Evolutionary conservation across 1,140 invertebrate genomes (phyloP).

Genomic region (Aphis gossypii): DNA sequence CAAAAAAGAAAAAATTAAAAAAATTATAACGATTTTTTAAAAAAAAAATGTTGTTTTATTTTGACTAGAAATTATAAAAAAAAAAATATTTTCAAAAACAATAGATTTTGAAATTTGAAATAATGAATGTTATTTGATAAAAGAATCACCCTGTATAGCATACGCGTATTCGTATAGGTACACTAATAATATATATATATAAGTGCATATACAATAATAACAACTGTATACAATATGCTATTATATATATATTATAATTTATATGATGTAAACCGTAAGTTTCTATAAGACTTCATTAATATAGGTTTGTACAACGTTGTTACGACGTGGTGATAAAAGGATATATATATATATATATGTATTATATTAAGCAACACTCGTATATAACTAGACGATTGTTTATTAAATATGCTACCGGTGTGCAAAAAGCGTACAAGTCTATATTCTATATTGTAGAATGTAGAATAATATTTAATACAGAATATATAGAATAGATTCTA

Average conservation of each 20-base stretch:
- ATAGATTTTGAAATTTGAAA: too few species aligned
- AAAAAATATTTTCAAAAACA: too few species aligned
- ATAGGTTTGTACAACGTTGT: neutral
- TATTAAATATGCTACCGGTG: neutral
- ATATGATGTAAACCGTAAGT: constrained; percentile 1
- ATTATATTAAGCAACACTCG: neutral
- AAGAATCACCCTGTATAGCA: too few species aligned
- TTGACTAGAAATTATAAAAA: too few species aligned
- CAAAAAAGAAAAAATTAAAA: too few species aligned
- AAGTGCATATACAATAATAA: neutral
- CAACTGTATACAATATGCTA: neutral
- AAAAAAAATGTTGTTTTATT: too few species aligned
- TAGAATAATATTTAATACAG: too few species aligned
- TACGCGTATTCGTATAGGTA: too few species aligned
- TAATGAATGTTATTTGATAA: too few species aligned
- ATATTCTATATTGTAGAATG: neutral
- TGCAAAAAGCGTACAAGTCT: neutral
- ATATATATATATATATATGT: neutral
- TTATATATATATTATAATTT: neutral
- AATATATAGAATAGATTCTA: too few species aligned
- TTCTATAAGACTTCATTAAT: constrained; percentile 17
- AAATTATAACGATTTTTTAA: too few species aligned
- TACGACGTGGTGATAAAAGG: neutral
- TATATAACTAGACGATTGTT: neutral
- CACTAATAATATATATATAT: too few species aligned